A percentile compares a stretch with the other conserved stretches of the same genome.
Conservation (phyloP, 2,797 vertebrate species). For the Choloepus didactylus region DNA sequence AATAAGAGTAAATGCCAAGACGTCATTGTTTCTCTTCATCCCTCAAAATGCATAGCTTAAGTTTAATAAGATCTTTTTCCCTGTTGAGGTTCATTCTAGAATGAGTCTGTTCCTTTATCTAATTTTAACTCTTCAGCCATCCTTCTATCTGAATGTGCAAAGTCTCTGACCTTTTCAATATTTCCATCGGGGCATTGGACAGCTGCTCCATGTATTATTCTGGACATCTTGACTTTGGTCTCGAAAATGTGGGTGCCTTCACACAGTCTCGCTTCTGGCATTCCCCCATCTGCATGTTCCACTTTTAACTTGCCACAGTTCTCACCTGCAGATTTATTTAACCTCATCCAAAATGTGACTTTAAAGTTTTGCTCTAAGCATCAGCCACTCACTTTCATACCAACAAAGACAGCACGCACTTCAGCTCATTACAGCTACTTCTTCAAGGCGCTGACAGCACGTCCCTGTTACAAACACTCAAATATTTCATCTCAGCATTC, state of each 20-base stretch:
- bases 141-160: constrained; percentile 61
- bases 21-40: constrained; percentile 32
- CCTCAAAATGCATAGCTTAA: background rate
- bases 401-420: background rate
- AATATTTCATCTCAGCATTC: background rate
- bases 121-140: constrained; percentile 75
- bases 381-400: background rate
- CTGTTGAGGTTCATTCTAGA: background rate
- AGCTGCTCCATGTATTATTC: constrained; percentile 34
- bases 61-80: constrained; percentile 33
- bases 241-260: constrained; percentile 37
- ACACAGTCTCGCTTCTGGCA: background rate
- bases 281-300: background rate
- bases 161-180: constrained; percentile 68
- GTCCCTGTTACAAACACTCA: background rate
- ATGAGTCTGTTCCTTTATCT: constrained; percentile 51
- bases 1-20: constrained; percentile 40
- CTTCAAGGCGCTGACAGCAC: background rate
- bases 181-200: background rate
- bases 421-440: background rate
- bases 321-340: constrained; percentile 49
- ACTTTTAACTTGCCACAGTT: background rate
- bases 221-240: constrained; percentile 60
- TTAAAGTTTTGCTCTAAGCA: constrained; percentile 27
- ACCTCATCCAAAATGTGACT: background rate